phyloP scores from a whole-genome alignment of 1,140 invertebrate genomes.

The Drosophila sulfurigaster region DNA sequence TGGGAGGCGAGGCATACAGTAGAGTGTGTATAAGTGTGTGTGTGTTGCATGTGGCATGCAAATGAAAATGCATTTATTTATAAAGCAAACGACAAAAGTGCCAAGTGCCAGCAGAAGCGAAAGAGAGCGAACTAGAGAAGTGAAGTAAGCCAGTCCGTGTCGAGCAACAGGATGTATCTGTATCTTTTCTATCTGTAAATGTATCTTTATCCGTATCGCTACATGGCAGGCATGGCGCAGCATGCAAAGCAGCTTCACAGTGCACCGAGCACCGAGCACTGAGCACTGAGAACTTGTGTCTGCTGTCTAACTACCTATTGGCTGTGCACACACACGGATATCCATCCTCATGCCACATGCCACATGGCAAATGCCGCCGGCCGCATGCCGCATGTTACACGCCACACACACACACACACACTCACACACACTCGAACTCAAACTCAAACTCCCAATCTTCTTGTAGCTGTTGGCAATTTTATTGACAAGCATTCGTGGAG shows the following conservation, averaged over 20 bases:
- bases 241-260: constrained; percentile 67
- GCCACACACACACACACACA: constrained; percentile 6
- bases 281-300: constrained; percentile 67
- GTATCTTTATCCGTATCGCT: constrained; percentile 62
- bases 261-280: background rate
- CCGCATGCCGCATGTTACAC: constrained; percentile 6
- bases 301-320: constrained; percentile 75
- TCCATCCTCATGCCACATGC: constrained; percentile 20
- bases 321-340: constrained; percentile 49
- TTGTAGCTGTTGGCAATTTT: constrained; percentile 75
- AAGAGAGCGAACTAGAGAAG: constrained; percentile 16
- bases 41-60: constrained; percentile 50
- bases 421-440: background rate
- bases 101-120: constrained; percentile 48
- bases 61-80: constrained; percentile 81
- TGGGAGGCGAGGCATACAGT: too few species aligned
- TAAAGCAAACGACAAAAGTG: constrained; percentile 70
- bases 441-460: constrained; percentile 20
- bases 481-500: constrained; percentile 67
- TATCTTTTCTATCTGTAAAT: constrained; percentile 52
- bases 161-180: constrained; percentile 62
- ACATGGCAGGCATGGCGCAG: constrained; percentile 47
- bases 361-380: constrained; percentile 2
- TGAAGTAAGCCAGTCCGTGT: constrained; percentile 28
- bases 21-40: background rate